Base-by-base conservation (phyloP, 1,140 invertebrate genomes). In the Bombus balteatus region DNA sequence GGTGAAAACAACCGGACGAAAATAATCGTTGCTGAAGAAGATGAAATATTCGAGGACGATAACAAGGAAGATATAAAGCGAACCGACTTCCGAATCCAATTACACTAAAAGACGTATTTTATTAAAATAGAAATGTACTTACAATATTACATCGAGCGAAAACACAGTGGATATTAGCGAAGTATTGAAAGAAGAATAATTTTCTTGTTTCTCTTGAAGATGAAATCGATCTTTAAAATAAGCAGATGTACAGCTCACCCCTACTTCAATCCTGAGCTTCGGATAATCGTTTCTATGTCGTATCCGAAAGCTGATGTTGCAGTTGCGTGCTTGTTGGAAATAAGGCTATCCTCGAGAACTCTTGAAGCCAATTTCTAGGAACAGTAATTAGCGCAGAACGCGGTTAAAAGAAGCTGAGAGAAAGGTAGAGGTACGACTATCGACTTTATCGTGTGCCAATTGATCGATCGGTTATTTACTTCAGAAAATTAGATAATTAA, bases 281-380 rank as follows among this genome's bases (percentile, higher is more conserved):
- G 68, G 39, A 53, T 62, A 81, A 81, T 81, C 80, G 80, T 76
- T 81, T 62, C 80, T 41, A 73, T n/a, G 70, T 70, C 43, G 47
- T 72, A 32, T 62, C 70, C 57, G 15, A 81, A 81, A 53, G 70
- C 68, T 72, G 68, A 73, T 53, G 70, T n/a, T 81, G 53, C 37
- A 81, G 25, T 81, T 59, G 80, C 80, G 80, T 73, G 80, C n/a
- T 53, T 6, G 22, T 34, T n/a, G 68, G n/a, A 81, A 81, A 81
- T 81, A 81, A 81, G 65, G 41, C 65, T 47, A 18, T n/a, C 39
- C 57, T n/a, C 68, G 15, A 81, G 79, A 68, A 81, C 79, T 72
- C 79, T 81, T 43, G 28, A 71, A 37, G 62, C 18, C 5, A 57
- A 53, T 18, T 57, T 62, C 39, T n/a, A 43, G 15, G 34, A 59